These are phyloP conservation scores for Myotis pilosus DNA, from an alignment of 2,797 vertebrate genomes.

Conservation along the genomic window DNA sequence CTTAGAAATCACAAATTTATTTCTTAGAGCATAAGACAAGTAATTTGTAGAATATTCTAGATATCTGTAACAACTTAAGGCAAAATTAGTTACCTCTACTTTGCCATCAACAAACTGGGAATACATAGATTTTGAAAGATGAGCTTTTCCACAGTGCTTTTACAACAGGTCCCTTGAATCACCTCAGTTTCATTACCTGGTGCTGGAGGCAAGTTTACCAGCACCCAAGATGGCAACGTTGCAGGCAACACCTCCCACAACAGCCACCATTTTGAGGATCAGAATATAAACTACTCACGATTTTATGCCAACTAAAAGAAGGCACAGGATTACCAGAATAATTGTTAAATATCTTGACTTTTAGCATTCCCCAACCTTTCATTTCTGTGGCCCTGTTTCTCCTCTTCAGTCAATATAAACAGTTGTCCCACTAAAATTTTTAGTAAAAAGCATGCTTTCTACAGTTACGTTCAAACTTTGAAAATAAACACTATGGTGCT, in stretches of 20 bases:
- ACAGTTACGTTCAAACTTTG: slow-evolving; percentile 60
- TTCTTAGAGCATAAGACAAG: not conserved
- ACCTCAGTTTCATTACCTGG: not conserved
- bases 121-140: not conserved
- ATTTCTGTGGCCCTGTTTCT: not conserved
- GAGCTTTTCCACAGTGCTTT: not conserved
- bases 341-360: not conserved
- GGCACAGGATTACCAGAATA: not conserved
- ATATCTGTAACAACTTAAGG: not conserved
- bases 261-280: slow-evolving; percentile 83
- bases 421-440: not conserved
- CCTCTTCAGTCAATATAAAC: not conserved
- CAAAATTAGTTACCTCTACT: slow-evolving; percentile 31
- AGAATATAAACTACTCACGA: slow-evolving; percentile 12
- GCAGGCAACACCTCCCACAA: slow-evolving; percentile 60
- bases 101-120: slow-evolving; percentile 63
- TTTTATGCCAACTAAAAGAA: slow-evolving; percentile 23
- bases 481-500: slow-evolving; percentile 15
- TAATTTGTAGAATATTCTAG: not conserved
- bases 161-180: not conserved
- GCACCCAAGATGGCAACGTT: slow-evolving; percentile 58
- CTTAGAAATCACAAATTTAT: slow-evolving; percentile 1
- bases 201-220: not conserved
- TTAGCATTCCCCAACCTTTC: not conserved
- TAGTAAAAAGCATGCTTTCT: slow-evolving; percentile 21